These are phyloP conservation scores for Vanessa cardui DNA, from an alignment of 2,888 invertebrate genomes.

Conservation along the genomic window DNA sequence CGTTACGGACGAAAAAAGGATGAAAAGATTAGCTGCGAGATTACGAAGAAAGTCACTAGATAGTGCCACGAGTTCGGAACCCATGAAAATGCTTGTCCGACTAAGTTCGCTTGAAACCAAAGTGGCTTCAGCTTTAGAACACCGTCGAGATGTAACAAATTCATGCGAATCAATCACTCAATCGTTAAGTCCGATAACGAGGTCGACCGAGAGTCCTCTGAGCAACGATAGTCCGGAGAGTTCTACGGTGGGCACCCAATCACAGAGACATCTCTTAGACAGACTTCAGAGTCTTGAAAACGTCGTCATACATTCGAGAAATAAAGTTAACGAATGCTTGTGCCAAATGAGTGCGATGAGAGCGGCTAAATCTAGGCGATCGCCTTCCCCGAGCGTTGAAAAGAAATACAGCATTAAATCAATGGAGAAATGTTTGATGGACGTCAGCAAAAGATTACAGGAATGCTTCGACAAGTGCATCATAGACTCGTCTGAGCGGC, in stretches of 20 bases:
- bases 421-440: constrained; percentile 85
- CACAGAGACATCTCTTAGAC: constrained; percentile 81
- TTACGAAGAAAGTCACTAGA: constrained; percentile 89
- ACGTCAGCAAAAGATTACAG: constrained; percentile 84
- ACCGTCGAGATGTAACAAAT: constrained; percentile 72
- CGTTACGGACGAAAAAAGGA: constrained; percentile 74
- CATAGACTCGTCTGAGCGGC: constrained; percentile 67
- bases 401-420: constrained; percentile 84
- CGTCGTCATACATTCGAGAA: constrained; percentile 84
- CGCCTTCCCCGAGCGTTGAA: constrained; percentile 86
- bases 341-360: constrained; percentile 85
- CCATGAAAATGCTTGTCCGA: constrained; percentile 90
- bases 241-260: constrained; percentile 73
- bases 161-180: constrained; percentile 72
- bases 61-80: constrained; percentile 89
- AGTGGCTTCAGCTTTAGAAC: constrained; percentile 84
- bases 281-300: constrained; percentile 84
- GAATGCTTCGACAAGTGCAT: constrained; percentile 84
- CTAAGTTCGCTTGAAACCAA: constrained; percentile 90
- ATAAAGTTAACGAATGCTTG: constrained; percentile 86
- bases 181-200: constrained; percentile 74
- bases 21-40: constrained; percentile 80
- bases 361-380: constrained; percentile 84
- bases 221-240: constrained; percentile 59
- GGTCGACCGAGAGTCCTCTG: constrained; percentile 66